These are phyloP conservation scores for Merops nubicus DNA, from an alignment of 2,113 vertebrate species.

Conservation along the genomic window DNA sequence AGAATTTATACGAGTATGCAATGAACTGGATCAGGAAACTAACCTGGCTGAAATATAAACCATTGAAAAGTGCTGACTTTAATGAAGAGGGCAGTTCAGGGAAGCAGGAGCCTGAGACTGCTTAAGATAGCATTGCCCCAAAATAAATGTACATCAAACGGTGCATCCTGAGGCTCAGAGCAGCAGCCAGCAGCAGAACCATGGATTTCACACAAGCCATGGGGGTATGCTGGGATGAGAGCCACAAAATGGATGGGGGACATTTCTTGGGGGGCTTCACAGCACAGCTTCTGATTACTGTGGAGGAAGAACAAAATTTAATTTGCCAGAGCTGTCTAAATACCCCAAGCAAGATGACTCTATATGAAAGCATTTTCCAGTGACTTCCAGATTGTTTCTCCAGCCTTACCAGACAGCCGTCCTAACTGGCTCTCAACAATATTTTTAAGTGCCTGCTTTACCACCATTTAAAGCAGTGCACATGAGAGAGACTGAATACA, in stretches of 20 bases:
- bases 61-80: conserved; percentile 43
- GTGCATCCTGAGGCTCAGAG: neutral
- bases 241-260: neutral
- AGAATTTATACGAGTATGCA: conserved; percentile 37
- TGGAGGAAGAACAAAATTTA: neutral
- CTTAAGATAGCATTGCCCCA: neutral
- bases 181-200: neutral
- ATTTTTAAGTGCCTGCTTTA: neutral
- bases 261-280: neutral
- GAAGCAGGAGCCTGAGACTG: conserved; percentile 11
- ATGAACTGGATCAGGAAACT: conserved; percentile 38
- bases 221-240: neutral
- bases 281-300: neutral
- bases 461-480: neutral
- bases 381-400: neutral
- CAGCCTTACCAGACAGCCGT: neutral
- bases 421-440: neutral
- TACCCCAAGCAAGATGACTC: neutral
- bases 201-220: neutral
- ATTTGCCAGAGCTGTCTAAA: neutral
- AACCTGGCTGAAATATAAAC: conserved; percentile 44
- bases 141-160: neutral
- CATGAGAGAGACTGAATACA: neutral
- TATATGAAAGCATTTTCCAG: neutral
- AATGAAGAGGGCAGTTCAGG: neutral